A percentile compares a stretch with the other conserved stretches of the same genome.
Conservation (phyloP, 2,797 vertebrate species). For the Smutsia gigantea region DNA sequence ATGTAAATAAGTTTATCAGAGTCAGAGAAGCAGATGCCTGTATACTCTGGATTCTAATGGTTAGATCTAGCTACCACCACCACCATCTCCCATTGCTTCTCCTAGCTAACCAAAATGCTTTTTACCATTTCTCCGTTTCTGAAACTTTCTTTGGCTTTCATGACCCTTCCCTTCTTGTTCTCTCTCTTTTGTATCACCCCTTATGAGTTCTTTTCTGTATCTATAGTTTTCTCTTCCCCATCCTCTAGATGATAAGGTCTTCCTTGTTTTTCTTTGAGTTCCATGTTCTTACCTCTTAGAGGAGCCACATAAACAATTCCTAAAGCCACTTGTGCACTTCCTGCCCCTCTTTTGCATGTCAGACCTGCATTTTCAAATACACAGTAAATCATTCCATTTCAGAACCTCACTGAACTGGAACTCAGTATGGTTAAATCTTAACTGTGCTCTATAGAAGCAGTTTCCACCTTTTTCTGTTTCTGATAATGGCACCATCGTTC, state of each 20-base stretch:
- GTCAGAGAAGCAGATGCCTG: not conserved
- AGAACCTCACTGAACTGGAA: not conserved
- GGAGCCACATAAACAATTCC: not conserved
- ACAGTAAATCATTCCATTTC: not conserved
- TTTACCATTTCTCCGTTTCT: not conserved
- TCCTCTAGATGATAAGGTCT: not conserved
- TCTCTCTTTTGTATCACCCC: not conserved
- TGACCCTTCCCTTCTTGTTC: not conserved
- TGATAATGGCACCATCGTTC: not conserved
- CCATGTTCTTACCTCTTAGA: not conserved
- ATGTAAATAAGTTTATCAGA: not conserved
- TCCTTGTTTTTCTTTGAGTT: not conserved
- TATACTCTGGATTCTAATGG: not conserved
- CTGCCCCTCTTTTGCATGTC: not conserved
- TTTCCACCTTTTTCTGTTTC: conserved; percentile 19
- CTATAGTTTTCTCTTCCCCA: not conserved
- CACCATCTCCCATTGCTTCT: not conserved
- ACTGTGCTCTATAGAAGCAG: not conserved
- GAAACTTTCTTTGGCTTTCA: not conserved
- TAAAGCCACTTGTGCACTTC: not conserved
- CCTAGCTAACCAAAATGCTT: not conserved
- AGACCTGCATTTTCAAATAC: not conserved
- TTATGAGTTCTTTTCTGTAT: not conserved
- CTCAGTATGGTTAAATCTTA: not conserved
- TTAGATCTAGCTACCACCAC: not conserved